Evolutionary conservation across 2,797 vertebrate species (phyloP).

Genomic region (Propithecus perrieri): DNA sequence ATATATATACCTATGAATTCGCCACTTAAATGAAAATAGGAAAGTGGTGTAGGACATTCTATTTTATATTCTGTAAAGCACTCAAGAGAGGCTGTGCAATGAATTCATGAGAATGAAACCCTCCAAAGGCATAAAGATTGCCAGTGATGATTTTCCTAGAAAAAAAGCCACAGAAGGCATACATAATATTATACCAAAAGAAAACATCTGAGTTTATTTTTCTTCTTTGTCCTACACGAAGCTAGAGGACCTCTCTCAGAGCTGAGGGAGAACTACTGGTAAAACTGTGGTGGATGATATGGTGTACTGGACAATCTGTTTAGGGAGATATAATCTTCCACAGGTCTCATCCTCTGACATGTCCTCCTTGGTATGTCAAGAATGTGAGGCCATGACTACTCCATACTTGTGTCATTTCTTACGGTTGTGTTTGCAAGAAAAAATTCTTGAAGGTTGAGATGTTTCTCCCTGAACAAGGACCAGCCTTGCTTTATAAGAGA

Average conservation of each 20-base stretch:
- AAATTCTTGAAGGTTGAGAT: neutral
- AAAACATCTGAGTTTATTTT: neutral
- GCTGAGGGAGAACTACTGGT: neutral
- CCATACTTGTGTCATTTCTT: neutral
- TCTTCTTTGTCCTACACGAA: neutral
- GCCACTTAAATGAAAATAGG: neutral
- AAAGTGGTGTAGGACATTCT: neutral
- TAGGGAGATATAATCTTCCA: neutral
- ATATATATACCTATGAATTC: neutral
- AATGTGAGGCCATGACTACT: neutral
- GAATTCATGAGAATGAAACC: neutral
- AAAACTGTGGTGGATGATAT: neutral
- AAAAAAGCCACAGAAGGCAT: neutral
- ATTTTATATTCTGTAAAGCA: neutral
- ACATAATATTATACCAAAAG: neutral
- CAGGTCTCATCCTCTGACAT: neutral
- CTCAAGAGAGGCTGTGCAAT: neutral
- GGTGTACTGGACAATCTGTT: accelerated
- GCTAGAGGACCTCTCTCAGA: neutral
- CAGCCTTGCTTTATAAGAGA: neutral
- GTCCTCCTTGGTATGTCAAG: neutral
- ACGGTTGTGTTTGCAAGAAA: neutral
- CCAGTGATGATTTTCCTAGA: neutral
- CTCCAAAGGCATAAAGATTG: neutral
- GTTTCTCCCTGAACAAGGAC: neutral